Percentiles rank a stretch among this genome's conserved stretches.
Evolutionary conservation across 2,888 invertebrate genomes (phyloP).

Genomic region (Cenopis cana): DNA sequence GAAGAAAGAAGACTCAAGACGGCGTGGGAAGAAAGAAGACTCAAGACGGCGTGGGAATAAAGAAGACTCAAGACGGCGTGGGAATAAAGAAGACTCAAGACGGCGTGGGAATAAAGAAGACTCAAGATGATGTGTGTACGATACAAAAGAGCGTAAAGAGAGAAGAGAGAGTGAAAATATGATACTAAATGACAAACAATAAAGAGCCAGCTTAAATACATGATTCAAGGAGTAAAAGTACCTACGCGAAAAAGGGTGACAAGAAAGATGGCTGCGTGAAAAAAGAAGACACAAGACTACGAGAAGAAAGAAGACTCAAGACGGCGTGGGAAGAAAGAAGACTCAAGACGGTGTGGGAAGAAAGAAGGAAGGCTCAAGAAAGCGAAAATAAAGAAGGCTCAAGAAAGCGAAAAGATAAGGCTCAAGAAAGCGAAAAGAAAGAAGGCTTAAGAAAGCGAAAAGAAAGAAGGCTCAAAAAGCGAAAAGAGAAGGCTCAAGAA

Average conservation of each 20-base stretch:
- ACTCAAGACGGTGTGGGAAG: background rate
- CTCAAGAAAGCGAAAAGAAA: background rate
- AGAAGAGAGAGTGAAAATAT: too few relatives aligned
- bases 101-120: background rate
- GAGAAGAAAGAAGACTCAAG: background rate
- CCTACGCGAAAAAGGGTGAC: too few relatives aligned
- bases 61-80: too few relatives aligned
- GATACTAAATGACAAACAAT: too few relatives aligned
- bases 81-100: constrained; percentile 3
- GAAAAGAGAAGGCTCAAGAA: background rate
- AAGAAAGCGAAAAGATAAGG: background rate
- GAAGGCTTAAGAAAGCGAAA: background rate
- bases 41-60: too few relatives aligned
- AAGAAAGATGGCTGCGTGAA: background rate
- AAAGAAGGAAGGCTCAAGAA: background rate
- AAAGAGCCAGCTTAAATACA: too few relatives aligned
- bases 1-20: background rate
- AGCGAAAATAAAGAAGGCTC: background rate
- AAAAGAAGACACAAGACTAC: background rate
- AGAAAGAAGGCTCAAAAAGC: background rate
- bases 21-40: too few relatives aligned
- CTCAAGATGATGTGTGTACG: too few relatives aligned
- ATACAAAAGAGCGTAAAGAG: too few relatives aligned
- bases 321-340: background rate
- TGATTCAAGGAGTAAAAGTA: too few relatives aligned